Evolutionary conservation across 1,140 invertebrate genomes (phyloP).

Genomic region (Oedothorax gibbosus): DNA sequence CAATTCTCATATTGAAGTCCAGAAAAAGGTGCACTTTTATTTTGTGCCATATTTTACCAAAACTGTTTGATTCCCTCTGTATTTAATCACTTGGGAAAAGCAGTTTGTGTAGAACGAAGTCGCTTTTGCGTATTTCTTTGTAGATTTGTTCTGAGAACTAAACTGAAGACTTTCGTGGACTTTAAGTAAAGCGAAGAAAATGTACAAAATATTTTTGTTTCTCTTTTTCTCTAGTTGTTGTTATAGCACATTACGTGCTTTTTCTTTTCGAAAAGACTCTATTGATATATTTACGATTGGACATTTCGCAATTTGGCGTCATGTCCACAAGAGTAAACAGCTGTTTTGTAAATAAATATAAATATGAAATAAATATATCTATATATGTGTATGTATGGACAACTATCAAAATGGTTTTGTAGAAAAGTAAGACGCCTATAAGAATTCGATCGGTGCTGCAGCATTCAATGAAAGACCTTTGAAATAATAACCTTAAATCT

Average conservation of each 20-base stretch:
- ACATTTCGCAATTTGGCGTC: slow-evolving; percentile 35
- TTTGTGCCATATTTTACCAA: slow-evolving; percentile 22
- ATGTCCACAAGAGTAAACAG: slow-evolving; percentile 54
- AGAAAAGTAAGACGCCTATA: slow-evolving; percentile 9
- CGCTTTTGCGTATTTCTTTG: too few species aligned
- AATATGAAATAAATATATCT: slow-evolving; percentile 49
- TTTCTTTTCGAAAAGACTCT: slow-evolving; percentile 35
- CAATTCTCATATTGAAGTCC: not conserved
- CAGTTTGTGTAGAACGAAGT: not conserved
- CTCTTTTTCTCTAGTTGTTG: slow-evolving; percentile 44
- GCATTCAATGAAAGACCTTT: too few species aligned
- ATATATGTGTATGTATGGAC: slow-evolving; percentile 33
- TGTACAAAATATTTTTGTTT: slow-evolving; percentile 54
- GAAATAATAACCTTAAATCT: too few species aligned
- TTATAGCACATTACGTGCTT: slow-evolving; percentile 38
- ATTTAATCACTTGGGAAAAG: slow-evolving; percentile 6
- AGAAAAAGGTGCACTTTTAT: slow-evolving; percentile 13
- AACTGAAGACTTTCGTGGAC: too few species aligned
- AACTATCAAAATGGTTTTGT: slow-evolving; percentile 27
- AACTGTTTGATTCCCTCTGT: slow-evolving; percentile 17
- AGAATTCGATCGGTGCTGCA: too few species aligned
- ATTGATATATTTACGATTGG: slow-evolving; percentile 43
- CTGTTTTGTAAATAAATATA: slow-evolving; percentile 60
- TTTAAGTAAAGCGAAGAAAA: slow-evolving; percentile 18
- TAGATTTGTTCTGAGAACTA: too few species aligned